Conservation (phyloP, 2,797 vertebrate species). For the Melanotaenia boesemani region DNA sequence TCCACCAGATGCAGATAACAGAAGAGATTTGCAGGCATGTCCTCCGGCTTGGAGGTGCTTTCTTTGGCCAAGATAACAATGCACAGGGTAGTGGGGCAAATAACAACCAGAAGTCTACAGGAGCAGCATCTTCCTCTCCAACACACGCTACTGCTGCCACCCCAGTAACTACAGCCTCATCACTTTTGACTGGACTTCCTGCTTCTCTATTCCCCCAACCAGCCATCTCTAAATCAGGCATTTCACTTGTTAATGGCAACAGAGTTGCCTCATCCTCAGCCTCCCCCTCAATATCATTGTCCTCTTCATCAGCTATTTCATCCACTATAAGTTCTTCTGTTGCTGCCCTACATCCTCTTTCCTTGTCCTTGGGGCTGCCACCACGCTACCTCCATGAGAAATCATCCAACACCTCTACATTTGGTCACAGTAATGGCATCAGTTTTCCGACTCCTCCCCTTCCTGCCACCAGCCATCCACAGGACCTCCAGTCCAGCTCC, state of each 20-base stretch:
- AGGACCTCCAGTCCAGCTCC: conserved; percentile 78
- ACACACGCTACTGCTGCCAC: conserved; percentile 77
- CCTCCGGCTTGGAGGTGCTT: conserved; percentile 86
- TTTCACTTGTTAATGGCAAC: conserved; percentile 65
- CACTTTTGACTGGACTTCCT: conserved; percentile 74
- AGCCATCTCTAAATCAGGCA: conserved; percentile 71
- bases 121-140: conserved; percentile 77
- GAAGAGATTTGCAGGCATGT: conserved; percentile 94
- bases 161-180: conserved; percentile 64
- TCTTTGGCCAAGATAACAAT: conserved; percentile 75
- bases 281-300: conserved; percentile 53
- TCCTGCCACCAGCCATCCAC: conserved; percentile 72
- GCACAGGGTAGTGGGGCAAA: conserved; percentile 60
- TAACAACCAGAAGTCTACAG: conserved; percentile 70
- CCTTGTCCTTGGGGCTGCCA: conserved; percentile 80
- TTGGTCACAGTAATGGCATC: conserved; percentile 73
- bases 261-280: conserved; percentile 71
- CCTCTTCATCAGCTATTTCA: conserved; percentile 69
- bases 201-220: conserved; percentile 78
- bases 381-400: conserved; percentile 86
- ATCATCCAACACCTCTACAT: conserved; percentile 77
- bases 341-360: conserved; percentile 80
- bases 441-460: conserved; percentile 77
- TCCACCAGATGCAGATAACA: conserved; percentile 96
- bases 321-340: conserved; percentile 73